Percentiles rank a stretch among this genome's conserved stretches.
phyloP scores from a whole-genome alignment of 2,888 invertebrate species.

The Lycia hirtaria region DNA sequence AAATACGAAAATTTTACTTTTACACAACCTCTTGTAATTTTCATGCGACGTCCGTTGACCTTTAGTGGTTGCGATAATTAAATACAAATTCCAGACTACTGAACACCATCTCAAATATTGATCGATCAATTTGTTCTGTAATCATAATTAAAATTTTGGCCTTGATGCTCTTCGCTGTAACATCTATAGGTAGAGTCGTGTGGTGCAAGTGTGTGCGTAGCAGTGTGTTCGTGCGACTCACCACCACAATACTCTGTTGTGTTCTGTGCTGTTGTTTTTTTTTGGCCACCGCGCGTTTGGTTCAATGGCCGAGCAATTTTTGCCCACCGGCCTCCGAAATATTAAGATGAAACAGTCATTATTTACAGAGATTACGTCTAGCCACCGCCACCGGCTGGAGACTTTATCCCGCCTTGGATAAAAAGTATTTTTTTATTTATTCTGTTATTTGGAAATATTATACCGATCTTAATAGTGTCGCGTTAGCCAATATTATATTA shows the following conservation, averaged over 20 bases:
- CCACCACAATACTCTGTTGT: constrained; percentile 66
- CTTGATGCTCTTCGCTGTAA: constrained; percentile 1
- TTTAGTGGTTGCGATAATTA: neutral
- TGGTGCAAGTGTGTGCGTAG: constrained; percentile 46
- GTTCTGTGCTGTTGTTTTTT: constrained; percentile 57
- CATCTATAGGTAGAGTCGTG: constrained; percentile 28
- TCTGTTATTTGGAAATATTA: neutral
- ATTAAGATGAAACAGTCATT: constrained; percentile 49
- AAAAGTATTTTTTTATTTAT: neutral
- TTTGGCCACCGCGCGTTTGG: constrained; percentile 58
- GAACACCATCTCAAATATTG: constrained; percentile 19
- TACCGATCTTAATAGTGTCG: neutral
- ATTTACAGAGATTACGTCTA: constrained; percentile 36
- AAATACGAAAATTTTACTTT: no score
- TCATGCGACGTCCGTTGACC: neutral
- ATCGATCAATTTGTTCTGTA: constrained; percentile 18
- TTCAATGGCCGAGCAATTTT: constrained; percentile 72
- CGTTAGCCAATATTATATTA: neutral
- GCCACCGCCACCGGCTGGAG: neutral
- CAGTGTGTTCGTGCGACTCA: constrained; percentile 59
- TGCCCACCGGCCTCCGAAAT: constrained; percentile 63
- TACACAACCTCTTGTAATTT: no score
- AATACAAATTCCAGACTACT: constrained; percentile 4
- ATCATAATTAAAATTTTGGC: constrained; percentile 20
- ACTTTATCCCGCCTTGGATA: constrained; percentile 2